These are phyloP conservation scores for Callospermophilus lateralis DNA, from an alignment of 2,113 vertebrate genomes.

Conservation along the genomic window DNA sequence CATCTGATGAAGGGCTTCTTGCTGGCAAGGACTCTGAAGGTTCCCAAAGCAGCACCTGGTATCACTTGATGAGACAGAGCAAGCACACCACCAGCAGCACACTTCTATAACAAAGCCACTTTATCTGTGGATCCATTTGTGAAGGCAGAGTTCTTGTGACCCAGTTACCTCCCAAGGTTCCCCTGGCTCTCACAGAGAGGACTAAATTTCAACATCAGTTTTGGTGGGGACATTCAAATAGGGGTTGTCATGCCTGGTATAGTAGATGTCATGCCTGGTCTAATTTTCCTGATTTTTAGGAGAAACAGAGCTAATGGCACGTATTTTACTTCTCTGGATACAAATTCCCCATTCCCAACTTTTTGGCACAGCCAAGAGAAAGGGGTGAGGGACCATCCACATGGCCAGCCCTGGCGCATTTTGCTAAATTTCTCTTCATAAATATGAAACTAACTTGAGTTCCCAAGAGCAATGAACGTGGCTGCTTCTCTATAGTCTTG, in stretches of 20 bases:
- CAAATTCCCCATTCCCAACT: neutral
- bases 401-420: neutral
- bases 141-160: neutral
- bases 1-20: neutral
- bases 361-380: neutral
- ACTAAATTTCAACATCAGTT: neutral
- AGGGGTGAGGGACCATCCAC: neutral
- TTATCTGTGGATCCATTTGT: neutral
- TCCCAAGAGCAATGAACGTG: neutral
- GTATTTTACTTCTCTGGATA: neutral
- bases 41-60: no score
- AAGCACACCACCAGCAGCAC: neutral
- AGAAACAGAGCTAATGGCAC: neutral
- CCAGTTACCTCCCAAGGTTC: neutral
- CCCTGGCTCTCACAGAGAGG: neutral
- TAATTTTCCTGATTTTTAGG: conserved; percentile 27
- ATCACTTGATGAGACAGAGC: neutral
- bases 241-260: neutral
- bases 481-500: neutral
- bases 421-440: neutral
- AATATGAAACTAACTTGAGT: neutral
- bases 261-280: neutral
- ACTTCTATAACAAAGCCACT: neutral
- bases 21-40: neutral
- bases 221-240: neutral